These are phyloP conservation scores for Ophthalmolycus amberensis DNA, from an alignment of 2,113 vertebrate species.

Conservation along the genomic window DNA sequence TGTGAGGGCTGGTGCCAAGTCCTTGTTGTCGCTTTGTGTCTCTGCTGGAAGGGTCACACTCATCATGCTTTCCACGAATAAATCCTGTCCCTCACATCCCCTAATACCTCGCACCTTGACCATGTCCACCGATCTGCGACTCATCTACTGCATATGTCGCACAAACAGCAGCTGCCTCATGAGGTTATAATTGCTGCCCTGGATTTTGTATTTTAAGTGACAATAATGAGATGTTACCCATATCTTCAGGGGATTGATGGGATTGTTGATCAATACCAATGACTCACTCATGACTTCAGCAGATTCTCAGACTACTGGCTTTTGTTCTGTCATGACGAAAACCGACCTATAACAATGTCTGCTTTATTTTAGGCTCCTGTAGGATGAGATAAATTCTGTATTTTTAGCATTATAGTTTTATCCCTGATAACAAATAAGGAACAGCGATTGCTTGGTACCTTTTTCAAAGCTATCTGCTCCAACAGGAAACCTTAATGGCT, in stretches of 20 bases:
- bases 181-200: constrained; percentile 13
- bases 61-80: constrained; percentile 53
- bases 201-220: constrained; percentile 32
- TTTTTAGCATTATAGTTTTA: not conserved
- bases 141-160: constrained; percentile 30
- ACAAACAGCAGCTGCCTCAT: constrained; percentile 41
- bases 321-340: constrained; percentile 23
- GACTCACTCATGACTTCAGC: constrained; percentile 52
- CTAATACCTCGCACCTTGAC: constrained; percentile 42
- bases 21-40: constrained; percentile 58
- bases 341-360: constrained; percentile 17
- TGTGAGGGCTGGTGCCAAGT: constrained; percentile 63
- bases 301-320: constrained; percentile 25
- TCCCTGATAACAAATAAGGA: not conserved
- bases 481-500: constrained; percentile 3
- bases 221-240: constrained; percentile 42
- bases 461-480: not conserved
- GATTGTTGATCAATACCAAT: constrained; percentile 54
- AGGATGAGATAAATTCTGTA: constrained; percentile 1
- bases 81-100: constrained; percentile 47
- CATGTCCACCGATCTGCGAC: constrained; percentile 27
- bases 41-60: constrained; percentile 66
- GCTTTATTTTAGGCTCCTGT: not conserved
- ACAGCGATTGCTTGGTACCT: not conserved
- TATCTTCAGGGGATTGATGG: constrained; percentile 21